Conservation (phyloP, 2,888 invertebrate species). For the Melanotus villosus region DNA sequence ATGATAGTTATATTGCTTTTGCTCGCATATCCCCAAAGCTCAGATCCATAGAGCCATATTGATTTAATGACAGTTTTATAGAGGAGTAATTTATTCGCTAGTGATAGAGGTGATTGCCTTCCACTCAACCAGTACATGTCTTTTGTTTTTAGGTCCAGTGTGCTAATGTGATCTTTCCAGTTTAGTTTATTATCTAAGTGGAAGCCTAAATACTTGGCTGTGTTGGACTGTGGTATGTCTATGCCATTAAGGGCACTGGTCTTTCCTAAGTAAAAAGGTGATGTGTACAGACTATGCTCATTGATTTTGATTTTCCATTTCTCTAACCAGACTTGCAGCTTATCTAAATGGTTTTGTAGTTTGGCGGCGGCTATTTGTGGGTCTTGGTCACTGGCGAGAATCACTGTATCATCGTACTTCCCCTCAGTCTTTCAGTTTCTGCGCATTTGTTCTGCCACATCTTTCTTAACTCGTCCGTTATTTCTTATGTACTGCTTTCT, state of each 20-base stretch:
- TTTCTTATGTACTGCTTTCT: too few relatives aligned
- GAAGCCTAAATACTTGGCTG: conserved; percentile 2
- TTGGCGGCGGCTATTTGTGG: not conserved
- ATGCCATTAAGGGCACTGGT: not conserved
- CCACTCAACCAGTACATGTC: conserved; percentile 9
- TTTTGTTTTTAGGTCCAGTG: conserved; percentile 18
- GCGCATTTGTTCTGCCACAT: too few relatives aligned
- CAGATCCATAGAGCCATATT: not conserved
- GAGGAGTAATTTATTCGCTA: conserved; percentile 2
- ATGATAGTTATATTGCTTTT: conserved; percentile 16
- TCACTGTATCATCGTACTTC: not conserved
- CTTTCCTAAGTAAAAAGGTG: not conserved
- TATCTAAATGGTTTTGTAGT: not conserved
- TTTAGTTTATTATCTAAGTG: not conserved
- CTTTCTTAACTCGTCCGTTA: too few relatives aligned
- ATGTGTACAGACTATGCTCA: not conserved
- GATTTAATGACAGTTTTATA: conserved; percentile 18
- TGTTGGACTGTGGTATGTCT: not conserved
- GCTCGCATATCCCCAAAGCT: conserved; percentile 9
- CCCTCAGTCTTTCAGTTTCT: too few relatives aligned
- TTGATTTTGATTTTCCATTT: conserved; percentile 6
- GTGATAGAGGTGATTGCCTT: conserved; percentile 2
- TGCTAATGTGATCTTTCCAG: not conserved
- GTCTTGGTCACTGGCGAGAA: not conserved
- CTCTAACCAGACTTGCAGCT: not conserved